Evolutionary conservation across 2,888 invertebrate genomes (phyloP).

Genomic region (Euplagia quadripunctaria): DNA sequence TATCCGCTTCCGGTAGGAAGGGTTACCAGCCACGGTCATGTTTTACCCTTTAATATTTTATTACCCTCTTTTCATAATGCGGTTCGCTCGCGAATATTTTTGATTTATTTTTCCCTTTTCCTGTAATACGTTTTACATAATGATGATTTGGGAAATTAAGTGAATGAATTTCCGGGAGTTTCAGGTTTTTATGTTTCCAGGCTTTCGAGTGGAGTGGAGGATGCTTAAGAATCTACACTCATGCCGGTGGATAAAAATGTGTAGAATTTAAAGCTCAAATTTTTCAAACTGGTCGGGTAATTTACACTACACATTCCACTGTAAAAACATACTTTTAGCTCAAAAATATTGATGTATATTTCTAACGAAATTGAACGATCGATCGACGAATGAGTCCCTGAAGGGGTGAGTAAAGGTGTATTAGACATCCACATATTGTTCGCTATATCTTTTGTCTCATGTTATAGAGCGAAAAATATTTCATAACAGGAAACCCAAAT

Average conservation of each 20-base stretch:
- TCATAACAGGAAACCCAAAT: neutral
- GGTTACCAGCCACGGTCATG: slow-evolving; percentile 60
- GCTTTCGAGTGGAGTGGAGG: slow-evolving; percentile 8
- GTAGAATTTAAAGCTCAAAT: neutral
- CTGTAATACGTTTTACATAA: slow-evolving; percentile 54
- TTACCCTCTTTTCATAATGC: slow-evolving; percentile 52
- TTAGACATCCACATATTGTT: neutral
- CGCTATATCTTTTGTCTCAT: neutral
- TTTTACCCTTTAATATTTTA: slow-evolving; percentile 66
- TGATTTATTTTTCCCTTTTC: slow-evolving; percentile 49
- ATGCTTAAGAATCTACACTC: slow-evolving; percentile 9
- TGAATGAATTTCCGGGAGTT: slow-evolving; percentile 42
- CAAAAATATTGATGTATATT: no score
- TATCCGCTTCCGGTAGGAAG: slow-evolving; percentile 65
- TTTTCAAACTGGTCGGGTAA: no score
- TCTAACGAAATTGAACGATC: no score
- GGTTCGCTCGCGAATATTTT: slow-evolving; percentile 49
- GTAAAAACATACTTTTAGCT: no score
- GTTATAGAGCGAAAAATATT: no score
- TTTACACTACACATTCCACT: no score
- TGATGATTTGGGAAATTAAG: slow-evolving; percentile 49
- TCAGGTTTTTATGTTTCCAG: slow-evolving; percentile 29
- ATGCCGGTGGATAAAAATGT: neutral
- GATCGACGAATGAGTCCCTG: no score
- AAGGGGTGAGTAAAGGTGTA: no score